Conservation (phyloP, 2,888 invertebrate genomes). For the Belgica antarctica region DNA sequence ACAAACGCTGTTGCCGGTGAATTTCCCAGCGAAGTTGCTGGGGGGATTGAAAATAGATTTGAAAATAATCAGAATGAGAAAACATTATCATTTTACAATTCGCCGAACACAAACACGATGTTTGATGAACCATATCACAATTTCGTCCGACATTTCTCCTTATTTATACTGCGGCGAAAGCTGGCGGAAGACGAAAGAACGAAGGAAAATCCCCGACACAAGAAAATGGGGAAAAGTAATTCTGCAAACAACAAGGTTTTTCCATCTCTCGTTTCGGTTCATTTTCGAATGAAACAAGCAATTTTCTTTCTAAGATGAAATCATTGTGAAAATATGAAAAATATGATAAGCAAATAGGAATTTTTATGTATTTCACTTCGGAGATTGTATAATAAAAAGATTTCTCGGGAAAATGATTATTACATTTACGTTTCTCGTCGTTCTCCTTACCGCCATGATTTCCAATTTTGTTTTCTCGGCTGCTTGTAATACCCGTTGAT, state of each 20-base stretch:
- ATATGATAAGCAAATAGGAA: conserved; percentile 30
- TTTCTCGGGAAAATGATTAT: conserved; percentile 26
- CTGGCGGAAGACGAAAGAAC: neutral
- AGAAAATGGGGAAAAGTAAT: neutral
- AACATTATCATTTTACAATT: conserved; percentile 46
- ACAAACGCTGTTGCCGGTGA: neutral
- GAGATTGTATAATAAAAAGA: conserved; percentile 18
- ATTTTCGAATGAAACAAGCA: neutral
- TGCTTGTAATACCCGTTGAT: neutral
- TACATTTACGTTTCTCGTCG: conserved; percentile 23
- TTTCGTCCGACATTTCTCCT: conserved; percentile 46
- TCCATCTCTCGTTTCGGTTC: neutral
- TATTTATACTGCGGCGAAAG: neutral
- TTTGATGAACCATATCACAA: conserved; percentile 47
- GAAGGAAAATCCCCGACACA: neutral
- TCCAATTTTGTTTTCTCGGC: no score
- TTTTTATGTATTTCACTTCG: neutral
- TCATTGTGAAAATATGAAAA: conserved; percentile 1
- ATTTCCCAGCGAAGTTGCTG: neutral
- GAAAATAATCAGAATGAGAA: conserved; percentile 35
- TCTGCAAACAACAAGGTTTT: neutral
- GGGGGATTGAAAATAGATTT: neutral
- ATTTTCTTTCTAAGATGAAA: neutral
- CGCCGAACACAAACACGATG: conserved; percentile 46
- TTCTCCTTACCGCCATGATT: neutral